These are phyloP conservation scores for Phacellophora camtschatica DNA, from an alignment of 30 jellyfish, hydroid and myxozoan species.

Conservation along the genomic window DNA sequence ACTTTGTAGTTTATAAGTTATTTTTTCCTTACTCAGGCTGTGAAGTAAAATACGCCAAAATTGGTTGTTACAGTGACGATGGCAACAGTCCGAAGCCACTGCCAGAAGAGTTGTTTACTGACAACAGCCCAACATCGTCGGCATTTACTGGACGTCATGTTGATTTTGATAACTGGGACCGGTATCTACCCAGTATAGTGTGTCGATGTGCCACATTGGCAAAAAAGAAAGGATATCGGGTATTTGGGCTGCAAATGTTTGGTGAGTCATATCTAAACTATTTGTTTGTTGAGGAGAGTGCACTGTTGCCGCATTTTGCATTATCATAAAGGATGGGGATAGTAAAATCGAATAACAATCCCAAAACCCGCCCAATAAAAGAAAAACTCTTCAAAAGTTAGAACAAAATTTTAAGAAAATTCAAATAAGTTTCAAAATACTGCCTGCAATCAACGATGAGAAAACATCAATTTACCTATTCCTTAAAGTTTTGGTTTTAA, in stretches of 20 bases:
- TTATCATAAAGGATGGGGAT: no score
- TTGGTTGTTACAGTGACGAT: conserved; percentile 94
- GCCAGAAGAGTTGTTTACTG: conserved; percentile 79
- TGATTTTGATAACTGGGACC: conserved; percentile 81
- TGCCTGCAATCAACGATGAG: no score
- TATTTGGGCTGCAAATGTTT: conserved; percentile 81
- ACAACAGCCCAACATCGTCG: conserved; percentile 54
- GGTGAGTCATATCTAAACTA: conserved; percentile 45
- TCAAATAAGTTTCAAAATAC: no score
- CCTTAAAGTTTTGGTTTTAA: no score
- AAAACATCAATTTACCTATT: no score
- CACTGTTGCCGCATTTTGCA: not conserved
- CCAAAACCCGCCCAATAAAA: no score
- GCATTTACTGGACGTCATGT: conserved; percentile 64
- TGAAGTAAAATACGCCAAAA: conserved; percentile 72
- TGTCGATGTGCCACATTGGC: conserved; percentile 94
- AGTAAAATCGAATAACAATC: no score
- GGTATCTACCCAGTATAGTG: conserved; percentile 65
- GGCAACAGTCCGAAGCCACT: conserved; percentile 91
- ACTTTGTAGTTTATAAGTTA: no score
- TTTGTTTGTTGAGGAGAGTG: not conserved
- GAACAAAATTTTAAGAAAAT: no score
- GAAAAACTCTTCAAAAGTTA: no score
- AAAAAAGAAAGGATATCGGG: conserved; percentile 43
- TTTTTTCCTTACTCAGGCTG: no score